These are phyloP conservation scores for Crypturellus tataupa DNA, from an alignment of 2,797 vertebrate genomes.

Conservation along the genomic window DNA sequence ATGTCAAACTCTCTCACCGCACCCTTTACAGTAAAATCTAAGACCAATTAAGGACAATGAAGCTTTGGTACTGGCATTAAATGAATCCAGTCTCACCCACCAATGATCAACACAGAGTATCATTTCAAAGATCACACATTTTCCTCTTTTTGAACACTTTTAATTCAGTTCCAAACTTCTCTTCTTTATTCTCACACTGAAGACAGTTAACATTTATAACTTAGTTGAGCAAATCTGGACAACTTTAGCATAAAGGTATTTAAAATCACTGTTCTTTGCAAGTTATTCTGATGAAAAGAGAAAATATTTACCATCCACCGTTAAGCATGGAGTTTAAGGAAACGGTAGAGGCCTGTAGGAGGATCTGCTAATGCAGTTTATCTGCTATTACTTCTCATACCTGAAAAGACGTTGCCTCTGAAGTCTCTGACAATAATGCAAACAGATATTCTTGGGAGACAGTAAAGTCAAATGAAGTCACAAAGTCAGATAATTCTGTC, in stretches of 20 bases:
- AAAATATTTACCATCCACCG: constrained; percentile 24
- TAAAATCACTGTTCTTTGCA: constrained; percentile 15
- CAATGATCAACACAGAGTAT: neutral
- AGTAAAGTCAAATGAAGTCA: constrained; percentile 16
- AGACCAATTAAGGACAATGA: constrained; percentile 3
- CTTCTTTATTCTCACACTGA: constrained; percentile 4
- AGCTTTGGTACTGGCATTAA: constrained; percentile 39
- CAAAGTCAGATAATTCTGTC: neutral
- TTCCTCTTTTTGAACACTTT: neutral
- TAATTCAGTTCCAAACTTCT: neutral
- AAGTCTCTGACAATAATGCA: constrained; percentile 24
- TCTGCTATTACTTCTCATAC: constrained; percentile 40
- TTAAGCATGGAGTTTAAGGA: constrained; percentile 38
- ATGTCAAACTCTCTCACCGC: constrained; percentile 29
- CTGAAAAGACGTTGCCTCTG: constrained; percentile 14
- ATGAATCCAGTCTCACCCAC: constrained; percentile 17
- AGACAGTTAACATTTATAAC: constrained; percentile 17
- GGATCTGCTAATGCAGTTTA: constrained; percentile 42
- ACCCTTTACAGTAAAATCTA: constrained; percentile 45
- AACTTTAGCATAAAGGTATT: neutral
- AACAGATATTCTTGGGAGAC: constrained; percentile 22
- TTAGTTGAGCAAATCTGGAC: neutral
- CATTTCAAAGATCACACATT: constrained; percentile 31
- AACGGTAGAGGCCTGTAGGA: constrained; percentile 28
- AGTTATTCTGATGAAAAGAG: constrained; percentile 23